Percentiles rank a stretch among this genome's conserved stretches.
Conservation (phyloP, 2,888 invertebrate genomes). For the Sipha maydis region DNA sequence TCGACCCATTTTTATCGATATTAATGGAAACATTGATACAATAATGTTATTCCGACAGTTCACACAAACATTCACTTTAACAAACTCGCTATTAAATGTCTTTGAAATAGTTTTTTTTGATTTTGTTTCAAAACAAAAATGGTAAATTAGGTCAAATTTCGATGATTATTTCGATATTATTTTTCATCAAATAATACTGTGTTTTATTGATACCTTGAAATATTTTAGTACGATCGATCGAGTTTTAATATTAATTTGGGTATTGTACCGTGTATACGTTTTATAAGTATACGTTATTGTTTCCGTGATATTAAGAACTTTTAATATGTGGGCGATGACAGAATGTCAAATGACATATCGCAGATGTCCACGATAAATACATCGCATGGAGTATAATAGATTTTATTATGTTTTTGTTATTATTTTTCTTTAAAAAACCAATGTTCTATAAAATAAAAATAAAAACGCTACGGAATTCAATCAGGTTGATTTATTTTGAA, state of each 20-base stretch:
- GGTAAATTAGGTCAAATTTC: slow-evolving; percentile 7
- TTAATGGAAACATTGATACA: not conserved
- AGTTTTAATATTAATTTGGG: not conserved
- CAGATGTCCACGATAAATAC: slow-evolving; percentile 9
- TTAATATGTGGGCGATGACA: not conserved
- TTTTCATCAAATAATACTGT: not conserved
- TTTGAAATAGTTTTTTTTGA: not conserved
- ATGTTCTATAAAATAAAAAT: not conserved
- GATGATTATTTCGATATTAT: not conserved
- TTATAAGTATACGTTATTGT: slow-evolving; percentile 16
- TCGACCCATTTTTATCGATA: slow-evolving; percentile 22
- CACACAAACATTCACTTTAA: not conserved
- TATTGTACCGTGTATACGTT: not conserved
- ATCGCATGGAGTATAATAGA: slow-evolving; percentile 21
- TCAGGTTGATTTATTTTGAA: slow-evolving; percentile 18
- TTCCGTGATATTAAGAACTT: slow-evolving; percentile 4
- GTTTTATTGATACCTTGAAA: not conserved
- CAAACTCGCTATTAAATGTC: not conserved
- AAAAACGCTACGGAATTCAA: slow-evolving; percentile 23
- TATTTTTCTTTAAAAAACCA: slow-evolving; percentile 13
- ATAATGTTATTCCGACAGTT: not conserved
- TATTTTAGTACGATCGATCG: not conserved
- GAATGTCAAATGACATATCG: slow-evolving; percentile 4
- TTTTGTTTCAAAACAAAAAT: not conserved
- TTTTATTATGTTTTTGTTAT: slow-evolving; percentile 30